Conservation (phyloP, 2,888 invertebrate genomes). For the Quadriops clusia region DNA sequence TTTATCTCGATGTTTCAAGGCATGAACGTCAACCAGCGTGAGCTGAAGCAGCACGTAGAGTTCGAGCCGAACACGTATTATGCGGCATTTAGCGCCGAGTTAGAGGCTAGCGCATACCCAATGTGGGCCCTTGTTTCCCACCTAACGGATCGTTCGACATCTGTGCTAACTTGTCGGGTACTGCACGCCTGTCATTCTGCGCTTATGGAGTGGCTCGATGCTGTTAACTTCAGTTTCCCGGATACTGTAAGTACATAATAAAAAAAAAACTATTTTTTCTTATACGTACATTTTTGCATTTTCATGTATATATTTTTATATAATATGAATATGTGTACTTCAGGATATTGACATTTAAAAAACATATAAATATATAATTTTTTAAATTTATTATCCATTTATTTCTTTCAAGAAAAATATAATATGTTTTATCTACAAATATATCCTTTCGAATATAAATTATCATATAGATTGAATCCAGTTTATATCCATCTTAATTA, state of each 20-base stretch:
- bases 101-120: slow-evolving; percentile 93
- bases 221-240: slow-evolving; percentile 61
- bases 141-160: slow-evolving; percentile 60
- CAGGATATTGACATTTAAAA: background rate
- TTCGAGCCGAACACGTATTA: slow-evolving; percentile 96
- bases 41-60: slow-evolving; percentile 84
- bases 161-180: slow-evolving; percentile 63
- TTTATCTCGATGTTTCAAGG: slow-evolving; percentile 92
- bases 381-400: no score
- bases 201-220: slow-evolving; percentile 80
- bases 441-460: no score
- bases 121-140: slow-evolving; percentile 96
- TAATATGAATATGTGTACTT: background rate
- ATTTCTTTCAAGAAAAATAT: no score
- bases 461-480: no score
- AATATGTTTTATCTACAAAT: no score
- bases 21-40: slow-evolving; percentile 95
- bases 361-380: background rate
- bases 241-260: slow-evolving; percentile 43
- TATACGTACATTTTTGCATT: background rate
- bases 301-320: slow-evolving; percentile 1
- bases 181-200: slow-evolving; percentile 64
- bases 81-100: slow-evolving; percentile 93
- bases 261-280: slow-evolving; percentile 3
- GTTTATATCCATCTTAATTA: no score